Percentiles rank a stretch among this genome's conserved stretches.
These are phyloP conservation scores for Mesocentrotus franciscanus DNA, from an alignment of 53 echinoderm and acorn worm species.

Conservation along the genomic window DNA sequence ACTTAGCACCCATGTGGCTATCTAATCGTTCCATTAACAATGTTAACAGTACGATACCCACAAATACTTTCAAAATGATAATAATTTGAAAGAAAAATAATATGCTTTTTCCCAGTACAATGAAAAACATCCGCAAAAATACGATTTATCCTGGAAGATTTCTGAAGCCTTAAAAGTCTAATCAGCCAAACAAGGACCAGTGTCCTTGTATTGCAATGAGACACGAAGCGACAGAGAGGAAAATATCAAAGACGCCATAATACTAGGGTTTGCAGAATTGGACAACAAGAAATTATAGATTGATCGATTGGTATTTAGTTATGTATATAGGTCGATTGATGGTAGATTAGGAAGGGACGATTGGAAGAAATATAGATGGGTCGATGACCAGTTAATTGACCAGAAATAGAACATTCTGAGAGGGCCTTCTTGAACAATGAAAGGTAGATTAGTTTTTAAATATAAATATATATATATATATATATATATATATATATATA, in stretches of 20 bases:
- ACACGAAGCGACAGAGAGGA: neutral
- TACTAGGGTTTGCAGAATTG: neutral
- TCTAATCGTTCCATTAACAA: too few relatives aligned
- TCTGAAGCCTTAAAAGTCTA: neutral
- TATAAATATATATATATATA: too few relatives aligned
- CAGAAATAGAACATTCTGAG: neutral
- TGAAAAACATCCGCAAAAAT: neutral
- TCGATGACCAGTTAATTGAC: neutral
- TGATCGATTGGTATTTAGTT: slow-evolving; percentile 10
- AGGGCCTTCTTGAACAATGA: neutral
- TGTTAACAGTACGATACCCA: too few relatives aligned
- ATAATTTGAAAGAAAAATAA: too few relatives aligned
- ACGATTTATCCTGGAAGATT: neutral
- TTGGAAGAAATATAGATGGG: neutral
- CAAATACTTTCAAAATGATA: too few relatives aligned
- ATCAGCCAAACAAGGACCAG: neutral
- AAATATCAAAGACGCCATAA: neutral
- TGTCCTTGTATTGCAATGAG: neutral
- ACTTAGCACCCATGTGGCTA: too few relatives aligned
- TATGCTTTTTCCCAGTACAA: too few relatives aligned
- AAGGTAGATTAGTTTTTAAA: neutral
- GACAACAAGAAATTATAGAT: neutral
- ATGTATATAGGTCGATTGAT: slow-evolving; percentile 16
- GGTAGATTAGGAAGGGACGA: neutral
- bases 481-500: too few relatives aligned